Percentiles rank a stretch among this genome's conserved stretches.
Evolutionary conservation across 2,888 invertebrate genomes (phyloP).

Genomic region (Nasonovia ribisnigri): DNA sequence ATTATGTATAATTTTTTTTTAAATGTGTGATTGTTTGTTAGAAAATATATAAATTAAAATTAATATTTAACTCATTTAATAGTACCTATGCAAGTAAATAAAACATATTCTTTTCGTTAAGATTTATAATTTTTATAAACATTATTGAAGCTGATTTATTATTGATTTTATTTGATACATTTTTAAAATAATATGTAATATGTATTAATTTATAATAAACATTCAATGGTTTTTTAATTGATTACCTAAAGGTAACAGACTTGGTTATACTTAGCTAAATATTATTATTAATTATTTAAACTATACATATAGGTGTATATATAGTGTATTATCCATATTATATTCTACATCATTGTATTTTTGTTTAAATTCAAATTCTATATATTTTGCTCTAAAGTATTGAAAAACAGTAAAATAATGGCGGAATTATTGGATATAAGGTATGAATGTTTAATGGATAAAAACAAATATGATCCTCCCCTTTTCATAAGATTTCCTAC

Average conservation of each 20-base stretch:
- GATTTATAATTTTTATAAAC: too few species aligned
- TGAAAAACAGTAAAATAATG: slow-evolving; percentile 6
- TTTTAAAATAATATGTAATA: too few species aligned
- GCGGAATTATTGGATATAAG: slow-evolving; percentile 14
- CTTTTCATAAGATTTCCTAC: background rate
- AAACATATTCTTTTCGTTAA: too few species aligned
- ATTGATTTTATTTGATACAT: too few species aligned
- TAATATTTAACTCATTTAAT: too few species aligned
- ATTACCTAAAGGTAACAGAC: background rate
- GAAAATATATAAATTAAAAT: too few species aligned
- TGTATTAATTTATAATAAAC: background rate
- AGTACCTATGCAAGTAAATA: too few species aligned
- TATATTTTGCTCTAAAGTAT: background rate
- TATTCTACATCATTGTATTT: background rate
- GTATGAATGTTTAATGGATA: background rate
- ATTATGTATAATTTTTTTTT: too few species aligned
- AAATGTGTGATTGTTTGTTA: too few species aligned
- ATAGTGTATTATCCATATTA: background rate
- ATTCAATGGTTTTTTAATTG: background rate
- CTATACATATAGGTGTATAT: background rate
- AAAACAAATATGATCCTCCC: slow-evolving; percentile 15
- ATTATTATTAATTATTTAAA: background rate
- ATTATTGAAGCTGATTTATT: too few species aligned
- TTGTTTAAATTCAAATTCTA: background rate
- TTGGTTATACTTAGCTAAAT: background rate